Conservation (phyloP, 2,113 vertebrate species). For the Pithys albifrons region DNA sequence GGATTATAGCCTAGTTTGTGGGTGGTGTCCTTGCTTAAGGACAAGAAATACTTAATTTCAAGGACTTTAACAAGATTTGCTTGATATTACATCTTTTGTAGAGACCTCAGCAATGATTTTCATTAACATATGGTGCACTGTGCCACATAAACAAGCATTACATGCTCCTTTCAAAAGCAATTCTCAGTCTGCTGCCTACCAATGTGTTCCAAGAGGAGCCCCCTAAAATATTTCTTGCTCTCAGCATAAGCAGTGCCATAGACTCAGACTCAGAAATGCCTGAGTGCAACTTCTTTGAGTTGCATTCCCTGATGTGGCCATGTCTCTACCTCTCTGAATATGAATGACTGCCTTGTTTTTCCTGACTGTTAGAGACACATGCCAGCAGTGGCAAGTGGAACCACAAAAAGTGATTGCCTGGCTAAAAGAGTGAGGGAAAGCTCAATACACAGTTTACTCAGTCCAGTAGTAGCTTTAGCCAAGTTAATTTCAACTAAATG, state of each 20-base stretch:
- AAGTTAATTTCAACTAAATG: neutral
- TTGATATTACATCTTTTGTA: neutral
- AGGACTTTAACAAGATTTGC: neutral
- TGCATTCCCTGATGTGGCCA: too few species aligned
- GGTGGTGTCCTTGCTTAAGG: neutral
- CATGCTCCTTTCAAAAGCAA: neutral
- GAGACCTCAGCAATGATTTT: neutral
- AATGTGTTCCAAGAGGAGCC: neutral
- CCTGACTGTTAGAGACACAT: neutral
- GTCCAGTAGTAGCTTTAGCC: neutral
- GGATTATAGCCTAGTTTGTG: neutral
- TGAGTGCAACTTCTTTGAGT: neutral
- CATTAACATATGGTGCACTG: neutral
- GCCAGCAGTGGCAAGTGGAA: fast-evolving
- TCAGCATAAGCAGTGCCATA: neutral
- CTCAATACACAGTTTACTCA: neutral
- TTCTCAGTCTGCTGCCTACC: neutral
- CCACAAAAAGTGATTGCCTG: neutral
- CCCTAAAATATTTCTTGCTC: neutral
- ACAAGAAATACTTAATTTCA: neutral
- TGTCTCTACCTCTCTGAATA: neutral
- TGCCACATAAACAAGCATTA: neutral
- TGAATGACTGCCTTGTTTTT: neutral
- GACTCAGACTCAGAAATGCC: neutral
- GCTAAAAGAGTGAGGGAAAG: neutral